Base-by-base conservation (phyloP, 1,140 invertebrate genomes). In the Ditylenchus dipsaci region DNA sequence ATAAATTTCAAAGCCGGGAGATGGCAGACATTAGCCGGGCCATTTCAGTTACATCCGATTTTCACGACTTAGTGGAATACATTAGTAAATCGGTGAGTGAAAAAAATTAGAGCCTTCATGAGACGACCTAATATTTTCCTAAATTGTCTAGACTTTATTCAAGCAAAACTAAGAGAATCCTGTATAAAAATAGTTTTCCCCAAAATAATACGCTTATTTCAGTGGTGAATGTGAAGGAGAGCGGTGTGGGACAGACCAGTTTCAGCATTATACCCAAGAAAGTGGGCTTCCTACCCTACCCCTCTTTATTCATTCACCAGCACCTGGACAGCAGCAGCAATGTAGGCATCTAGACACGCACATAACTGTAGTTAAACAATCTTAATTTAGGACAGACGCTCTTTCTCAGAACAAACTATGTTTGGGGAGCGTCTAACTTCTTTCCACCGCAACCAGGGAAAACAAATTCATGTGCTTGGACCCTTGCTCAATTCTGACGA, bases 281-380 rank as follows among this genome's bases (percentile, higher is more conserved):
- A n/a, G 66, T 81, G 26, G 79, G 79, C 26, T 79, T 78, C 66
- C 67, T 81, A 23, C 81, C 81, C 1, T 81, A 76, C 65, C 79
- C 79, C 0, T 61, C 67, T 15, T 60, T 81, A 13, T 72, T 63
- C 13, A 64, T 81, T 33, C 78, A 82, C 58, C 71, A 62, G 15
- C 78, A 71, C 59, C 47, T 47, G 30, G 21, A 63, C 60, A 47
- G 29, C 15, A 57, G 69, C 58, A 53, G 70, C 21, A 74, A 74
- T 59, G 65, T 68, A 47, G 56, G 63, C 57, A 67, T 56, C 21
- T 53, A 53, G 8, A 53, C 8, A 21, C 8, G n/a, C 49, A 7
- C 15, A 21, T 53, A 26, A 5, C 15, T 53, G n/a, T 53, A 53
- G 3, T 7, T 53, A 15, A 53, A 3, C n/a, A 19, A 3, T 8